Evolutionary conservation across 2,888 invertebrate species (phyloP).

Genomic region (Mylabris sibirica): DNA sequence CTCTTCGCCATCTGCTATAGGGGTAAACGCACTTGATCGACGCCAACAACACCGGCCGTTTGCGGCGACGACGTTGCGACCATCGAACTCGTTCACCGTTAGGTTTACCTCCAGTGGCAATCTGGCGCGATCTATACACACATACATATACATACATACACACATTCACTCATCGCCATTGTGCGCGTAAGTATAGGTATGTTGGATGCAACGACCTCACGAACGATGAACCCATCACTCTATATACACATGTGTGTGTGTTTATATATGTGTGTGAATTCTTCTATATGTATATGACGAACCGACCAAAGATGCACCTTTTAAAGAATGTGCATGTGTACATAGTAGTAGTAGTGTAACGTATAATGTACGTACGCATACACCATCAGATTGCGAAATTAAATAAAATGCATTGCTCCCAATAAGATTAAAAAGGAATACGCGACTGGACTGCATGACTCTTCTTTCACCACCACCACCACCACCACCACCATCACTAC

Average conservation of each 20-base stretch:
- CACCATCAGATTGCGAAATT: conserved; percentile 2
- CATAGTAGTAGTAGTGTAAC: neutral
- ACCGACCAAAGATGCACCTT: conserved; percentile 6
- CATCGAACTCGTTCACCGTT: conserved; percentile 47
- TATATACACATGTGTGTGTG: conserved; percentile 4
- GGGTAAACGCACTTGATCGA: conserved; percentile 43
- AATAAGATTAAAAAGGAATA: conserved; percentile 8
- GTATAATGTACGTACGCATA: neutral
- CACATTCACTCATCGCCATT: conserved; percentile 27
- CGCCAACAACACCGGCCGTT: conserved; percentile 28
- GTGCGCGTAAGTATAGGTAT: conserved; percentile 28
- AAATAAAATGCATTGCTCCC: neutral
- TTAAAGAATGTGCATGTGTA: neutral
- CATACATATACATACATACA: neutral
- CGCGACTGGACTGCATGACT: conserved; percentile 7
- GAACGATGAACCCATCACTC: conserved; percentile 45
- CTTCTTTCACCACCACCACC: neutral
- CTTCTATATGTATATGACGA: neutral
- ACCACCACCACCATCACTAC: neutral
- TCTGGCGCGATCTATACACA: conserved; percentile 38
- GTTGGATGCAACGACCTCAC: conserved; percentile 49
- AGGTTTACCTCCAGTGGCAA: conserved; percentile 46
- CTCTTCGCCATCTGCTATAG: conserved; percentile 29
- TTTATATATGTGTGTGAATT: conserved; percentile 18
- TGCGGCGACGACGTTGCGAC: conserved; percentile 40